Evolutionary conservation across 2,113 vertebrate genomes (phyloP).

Genomic region (Phrynosoma blainvillii): DNA sequence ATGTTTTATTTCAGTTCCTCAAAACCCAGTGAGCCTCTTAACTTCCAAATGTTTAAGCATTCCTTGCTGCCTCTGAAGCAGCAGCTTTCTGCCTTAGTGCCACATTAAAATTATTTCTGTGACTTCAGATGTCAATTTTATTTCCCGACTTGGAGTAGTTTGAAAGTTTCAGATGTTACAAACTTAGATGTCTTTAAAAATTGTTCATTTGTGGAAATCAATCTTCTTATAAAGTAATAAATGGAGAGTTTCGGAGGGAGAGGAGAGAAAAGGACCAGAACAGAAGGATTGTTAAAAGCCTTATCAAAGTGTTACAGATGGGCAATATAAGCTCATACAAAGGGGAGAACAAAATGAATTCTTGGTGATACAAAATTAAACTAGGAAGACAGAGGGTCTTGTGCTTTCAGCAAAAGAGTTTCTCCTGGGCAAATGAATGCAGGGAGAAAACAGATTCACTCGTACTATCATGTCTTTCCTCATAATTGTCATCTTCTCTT

Average conservation of each 20-base stretch:
- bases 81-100: not conserved
- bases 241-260: not conserved
- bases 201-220: fast-evolving
- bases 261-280: slow-evolving; percentile 36
- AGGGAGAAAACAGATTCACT: not conserved
- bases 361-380: not conserved
- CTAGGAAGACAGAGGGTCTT: not conserved
- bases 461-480: not conserved
- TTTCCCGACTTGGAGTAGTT: slow-evolving; percentile 19
- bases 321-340: slow-evolving; percentile 4
- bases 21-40: not conserved
- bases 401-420: not conserved
- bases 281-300: not conserved
- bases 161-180: not conserved
- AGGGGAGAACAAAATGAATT: not conserved
- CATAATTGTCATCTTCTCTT: not conserved
- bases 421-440: not conserved
- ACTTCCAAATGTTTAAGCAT: slow-evolving; percentile 5
- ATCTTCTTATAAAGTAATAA: not conserved
- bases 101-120: not conserved
- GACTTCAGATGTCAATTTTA: slow-evolving; percentile 31
- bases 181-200: slow-evolving; percentile 22
- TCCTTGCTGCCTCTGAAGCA: not conserved
- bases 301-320: slow-evolving; percentile 29
- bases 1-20: slow-evolving; percentile 35